Percentiles rank a stretch among this genome's conserved stretches.
phyloP scores from a whole-genome alignment of 2,888 invertebrate species.

The Drosophila cognata region DNA sequence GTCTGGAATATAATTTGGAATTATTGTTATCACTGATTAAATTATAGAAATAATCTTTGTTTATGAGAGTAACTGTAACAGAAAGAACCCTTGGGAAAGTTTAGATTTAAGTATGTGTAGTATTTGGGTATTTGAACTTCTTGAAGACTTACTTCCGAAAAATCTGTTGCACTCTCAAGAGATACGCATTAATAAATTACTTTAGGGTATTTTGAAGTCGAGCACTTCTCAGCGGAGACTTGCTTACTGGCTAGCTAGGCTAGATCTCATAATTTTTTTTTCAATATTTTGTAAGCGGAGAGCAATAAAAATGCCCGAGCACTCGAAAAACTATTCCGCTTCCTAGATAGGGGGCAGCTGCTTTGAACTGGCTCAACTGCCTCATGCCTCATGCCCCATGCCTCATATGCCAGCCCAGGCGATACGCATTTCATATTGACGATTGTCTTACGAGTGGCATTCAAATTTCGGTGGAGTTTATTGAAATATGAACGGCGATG shows the following conservation, averaged over 20 bases:
- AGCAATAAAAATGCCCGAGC: conserved; percentile 82
- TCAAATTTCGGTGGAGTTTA: conserved; percentile 78
- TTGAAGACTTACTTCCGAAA: not conserved
- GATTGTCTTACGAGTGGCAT: conserved; percentile 70
- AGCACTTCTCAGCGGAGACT: not conserved
- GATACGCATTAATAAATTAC: not conserved
- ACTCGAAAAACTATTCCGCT: conserved; percentile 47
- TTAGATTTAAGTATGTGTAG: not conserved
- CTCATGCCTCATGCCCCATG: not conserved
- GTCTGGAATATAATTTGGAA: not conserved
- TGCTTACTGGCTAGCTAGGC: conserved; percentile 16
- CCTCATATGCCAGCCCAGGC: conserved; percentile 66
- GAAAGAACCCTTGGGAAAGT: not conserved
- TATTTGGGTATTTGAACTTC: not conserved
- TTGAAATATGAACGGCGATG: conserved; percentile 75
- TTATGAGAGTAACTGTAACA: not conserved
- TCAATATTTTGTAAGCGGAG: conserved; percentile 64
- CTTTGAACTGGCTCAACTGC: conserved; percentile 46
- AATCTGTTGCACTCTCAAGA: not conserved
- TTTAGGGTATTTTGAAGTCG: conserved; percentile 6
- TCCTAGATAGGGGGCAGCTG: conserved; percentile 31
- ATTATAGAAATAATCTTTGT: fast-evolving
- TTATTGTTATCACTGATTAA: not conserved
- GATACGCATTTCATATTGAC: conserved; percentile 69
- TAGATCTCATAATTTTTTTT: conserved; percentile 14